Evolutionary conservation across 2,888 invertebrate genomes (phyloP).

Genomic region (Melinopterus prodromus): DNA sequence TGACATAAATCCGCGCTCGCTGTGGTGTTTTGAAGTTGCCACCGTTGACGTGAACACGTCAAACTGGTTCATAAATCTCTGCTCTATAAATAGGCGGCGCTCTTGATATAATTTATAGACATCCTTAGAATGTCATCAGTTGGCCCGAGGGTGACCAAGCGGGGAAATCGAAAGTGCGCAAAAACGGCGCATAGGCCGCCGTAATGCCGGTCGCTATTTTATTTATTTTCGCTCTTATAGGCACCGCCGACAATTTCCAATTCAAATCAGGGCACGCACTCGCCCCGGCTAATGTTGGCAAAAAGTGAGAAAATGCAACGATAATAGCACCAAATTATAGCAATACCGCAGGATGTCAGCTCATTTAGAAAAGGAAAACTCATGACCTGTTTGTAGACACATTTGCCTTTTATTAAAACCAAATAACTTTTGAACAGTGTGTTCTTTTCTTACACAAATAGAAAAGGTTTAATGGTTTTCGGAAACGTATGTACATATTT

Average conservation of each 20-base stretch:
- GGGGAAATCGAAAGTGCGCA: slow-evolving; percentile 11
- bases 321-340: too few species aligned
- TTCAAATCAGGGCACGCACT: background rate
- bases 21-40: slow-evolving; percentile 7
- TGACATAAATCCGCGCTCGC: slow-evolving; percentile 15
- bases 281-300: too few species aligned
- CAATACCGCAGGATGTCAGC: too few species aligned
- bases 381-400: too few species aligned
- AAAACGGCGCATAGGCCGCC: background rate
- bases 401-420: too few species aligned
- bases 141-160: slow-evolving; percentile 11
- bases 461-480: too few species aligned
- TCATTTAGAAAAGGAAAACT: too few species aligned
- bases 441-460: too few species aligned
- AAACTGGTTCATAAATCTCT: slow-evolving; percentile 13
- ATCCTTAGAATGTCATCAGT: slow-evolving; percentile 14
- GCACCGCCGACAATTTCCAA: background rate
- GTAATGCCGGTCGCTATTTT: background rate
- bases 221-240: slow-evolving; percentile 12
- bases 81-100: slow-evolving; percentile 14
- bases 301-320: too few species aligned
- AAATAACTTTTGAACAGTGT: too few species aligned
- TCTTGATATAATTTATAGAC: slow-evolving; percentile 22
- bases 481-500: too few species aligned
- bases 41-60: slow-evolving; percentile 14